A percentile compares a stretch with the other conserved stretches of the same genome.
Evolutionary conservation across 2,888 invertebrate genomes (phyloP).

Genomic region (Pseudococcus jackbeardsleyi): DNA sequence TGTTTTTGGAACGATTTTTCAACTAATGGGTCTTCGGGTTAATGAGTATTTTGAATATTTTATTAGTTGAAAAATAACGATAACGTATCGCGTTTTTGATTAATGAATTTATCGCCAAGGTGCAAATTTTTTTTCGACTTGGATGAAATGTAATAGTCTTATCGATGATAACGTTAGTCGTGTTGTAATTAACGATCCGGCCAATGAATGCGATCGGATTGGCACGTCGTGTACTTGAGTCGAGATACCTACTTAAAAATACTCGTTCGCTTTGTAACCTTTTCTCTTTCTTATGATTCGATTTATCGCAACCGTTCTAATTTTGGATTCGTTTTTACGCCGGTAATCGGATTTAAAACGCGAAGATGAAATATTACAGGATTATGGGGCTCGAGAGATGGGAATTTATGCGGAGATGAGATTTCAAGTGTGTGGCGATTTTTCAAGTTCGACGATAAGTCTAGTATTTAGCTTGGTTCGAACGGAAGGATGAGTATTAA

Average conservation of each 20-base stretch:
- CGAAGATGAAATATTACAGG: not conserved
- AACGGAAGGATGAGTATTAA: too few relatives aligned
- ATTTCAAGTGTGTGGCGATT: not conserved
- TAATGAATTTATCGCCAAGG: not conserved
- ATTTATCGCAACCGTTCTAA: conserved; percentile 9
- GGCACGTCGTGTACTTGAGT: conserved; percentile 7
- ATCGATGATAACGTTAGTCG: conserved; percentile 27
- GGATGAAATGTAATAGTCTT: conserved; percentile 2
- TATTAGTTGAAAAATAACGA: not conserved
- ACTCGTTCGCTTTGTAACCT: not conserved
- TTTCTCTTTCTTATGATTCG: not conserved
- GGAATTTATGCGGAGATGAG: not conserved
- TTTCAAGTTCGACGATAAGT: not conserved
- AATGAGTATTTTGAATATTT: not conserved
- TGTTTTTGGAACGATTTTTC: not conserved
- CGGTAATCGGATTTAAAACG: not conserved
- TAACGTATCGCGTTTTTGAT: not conserved
- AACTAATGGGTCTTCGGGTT: not conserved
- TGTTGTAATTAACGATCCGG: not conserved
- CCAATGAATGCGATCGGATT: not conserved
- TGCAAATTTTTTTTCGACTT: not conserved
- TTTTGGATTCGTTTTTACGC: not conserved
- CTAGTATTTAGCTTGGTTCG: too few relatives aligned
- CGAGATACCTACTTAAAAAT: not conserved
- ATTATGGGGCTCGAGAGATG: not conserved